These are phyloP conservation scores for Cerastis leucographa DNA, from an alignment of 2,888 invertebrate species.

Conservation along the genomic window DNA sequence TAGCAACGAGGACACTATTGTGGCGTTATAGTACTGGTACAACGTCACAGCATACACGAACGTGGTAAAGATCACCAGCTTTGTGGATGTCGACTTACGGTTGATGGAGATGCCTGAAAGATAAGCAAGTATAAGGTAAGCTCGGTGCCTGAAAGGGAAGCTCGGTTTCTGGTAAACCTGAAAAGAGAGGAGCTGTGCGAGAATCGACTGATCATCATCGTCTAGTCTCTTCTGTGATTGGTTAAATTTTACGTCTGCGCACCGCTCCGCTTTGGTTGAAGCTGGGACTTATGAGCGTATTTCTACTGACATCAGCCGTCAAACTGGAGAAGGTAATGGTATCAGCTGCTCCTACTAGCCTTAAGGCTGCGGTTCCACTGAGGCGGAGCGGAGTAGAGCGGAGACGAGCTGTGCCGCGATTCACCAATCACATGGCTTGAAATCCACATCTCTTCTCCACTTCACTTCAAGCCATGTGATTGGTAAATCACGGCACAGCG, in stretches of 20 bases:
- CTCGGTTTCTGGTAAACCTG: neutral
- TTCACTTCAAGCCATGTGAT: too few species aligned
- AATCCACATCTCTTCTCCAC: too few species aligned
- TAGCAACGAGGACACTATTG: constrained; percentile 92
- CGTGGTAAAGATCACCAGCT: constrained; percentile 88
- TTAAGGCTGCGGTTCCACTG: too few species aligned
- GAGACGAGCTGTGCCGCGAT: too few species aligned
- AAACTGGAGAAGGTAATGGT: neutral
- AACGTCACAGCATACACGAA: constrained; percentile 91
- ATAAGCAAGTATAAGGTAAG: constrained; percentile 5
- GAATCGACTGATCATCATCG: neutral
- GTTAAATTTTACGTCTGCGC: neutral
- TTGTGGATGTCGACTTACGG: constrained; percentile 86
- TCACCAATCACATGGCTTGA: too few species aligned
- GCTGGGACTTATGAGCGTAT: neutral
- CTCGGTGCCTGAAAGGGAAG: too few species aligned
- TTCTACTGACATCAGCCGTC: neutral
- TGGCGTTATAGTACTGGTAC: constrained; percentile 93
- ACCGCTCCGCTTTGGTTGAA: neutral
- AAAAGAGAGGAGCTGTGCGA: neutral
- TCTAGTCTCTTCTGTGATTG: neutral
- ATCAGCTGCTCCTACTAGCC: neutral
- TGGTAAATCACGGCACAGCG: too few species aligned
- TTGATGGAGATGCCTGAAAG: constrained; percentile 83
- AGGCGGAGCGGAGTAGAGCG: too few species aligned